Evolutionary conservation across 2,113 vertebrate species (phyloP).

Genomic region (Rhinoptilus africanus): DNA sequence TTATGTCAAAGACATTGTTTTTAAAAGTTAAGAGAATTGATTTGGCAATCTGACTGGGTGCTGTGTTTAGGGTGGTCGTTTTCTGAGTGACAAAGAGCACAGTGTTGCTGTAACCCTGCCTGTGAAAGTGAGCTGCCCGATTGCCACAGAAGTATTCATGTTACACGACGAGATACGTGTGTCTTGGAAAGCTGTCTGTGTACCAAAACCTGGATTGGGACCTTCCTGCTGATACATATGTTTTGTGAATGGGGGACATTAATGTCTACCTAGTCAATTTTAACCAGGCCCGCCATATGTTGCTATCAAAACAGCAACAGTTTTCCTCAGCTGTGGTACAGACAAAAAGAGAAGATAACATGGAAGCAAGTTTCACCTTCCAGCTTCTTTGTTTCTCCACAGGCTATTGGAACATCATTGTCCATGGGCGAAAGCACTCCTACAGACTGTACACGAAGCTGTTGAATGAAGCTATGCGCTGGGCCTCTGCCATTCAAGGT

Average conservation of each 20-base stretch:
- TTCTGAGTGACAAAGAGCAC: background rate
- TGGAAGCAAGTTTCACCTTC: background rate
- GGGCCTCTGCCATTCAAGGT: slow-evolving; percentile 87
- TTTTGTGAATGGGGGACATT: background rate
- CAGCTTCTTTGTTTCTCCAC: background rate
- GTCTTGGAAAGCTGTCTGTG: background rate
- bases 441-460: slow-evolving; percentile 89
- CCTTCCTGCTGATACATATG: background rate
- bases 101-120: background rate
- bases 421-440: slow-evolving; percentile 88
- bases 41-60: background rate
- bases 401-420: slow-evolving; percentile 92
- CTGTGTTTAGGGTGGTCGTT: background rate
- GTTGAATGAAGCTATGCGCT: slow-evolving; percentile 89
- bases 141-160: background rate
- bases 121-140: background rate
- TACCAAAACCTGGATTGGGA: background rate
- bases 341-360: background rate
- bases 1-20: background rate
- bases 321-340: background rate
- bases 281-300: background rate
- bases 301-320: background rate
- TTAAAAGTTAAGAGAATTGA: background rate
- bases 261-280: background rate
- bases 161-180: background rate